phyloP scores from a whole-genome alignment of 2,888 invertebrate species.

The Andrena minutula region DNA sequence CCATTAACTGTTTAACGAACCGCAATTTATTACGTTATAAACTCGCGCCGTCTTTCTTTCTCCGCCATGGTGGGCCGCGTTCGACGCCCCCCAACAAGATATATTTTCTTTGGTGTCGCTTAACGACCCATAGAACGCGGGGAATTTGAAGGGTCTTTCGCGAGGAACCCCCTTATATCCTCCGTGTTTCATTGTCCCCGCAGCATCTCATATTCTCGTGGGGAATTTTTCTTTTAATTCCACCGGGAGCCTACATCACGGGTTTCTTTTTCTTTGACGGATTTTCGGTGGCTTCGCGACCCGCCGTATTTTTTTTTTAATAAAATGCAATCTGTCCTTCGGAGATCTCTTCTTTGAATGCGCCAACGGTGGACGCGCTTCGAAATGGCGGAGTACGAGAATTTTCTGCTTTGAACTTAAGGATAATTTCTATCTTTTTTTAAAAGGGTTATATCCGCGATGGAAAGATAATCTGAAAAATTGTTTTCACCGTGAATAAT shows the following conservation, averaged over 20 bases:
- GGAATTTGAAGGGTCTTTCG: conserved; percentile 20
- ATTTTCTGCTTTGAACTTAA: no score
- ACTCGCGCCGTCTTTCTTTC: conserved; percentile 62
- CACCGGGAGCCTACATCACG: background rate
- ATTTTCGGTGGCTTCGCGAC: background rate
- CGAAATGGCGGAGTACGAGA: no score
- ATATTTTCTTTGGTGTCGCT: conserved; percentile 46
- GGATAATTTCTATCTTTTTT: no score
- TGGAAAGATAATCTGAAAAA: no score
- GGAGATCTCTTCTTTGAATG: no score
- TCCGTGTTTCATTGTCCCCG: no score
- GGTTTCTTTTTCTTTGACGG: background rate
- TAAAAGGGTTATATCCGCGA: no score
- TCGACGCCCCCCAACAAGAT: conserved; percentile 33
- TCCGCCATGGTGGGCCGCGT: conserved; percentile 24
- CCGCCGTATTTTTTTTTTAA: background rate
- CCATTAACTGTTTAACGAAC: conserved; percentile 82
- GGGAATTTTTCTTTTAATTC: background rate
- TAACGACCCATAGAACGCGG: conserved; percentile 43
- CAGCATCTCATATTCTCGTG: background rate
- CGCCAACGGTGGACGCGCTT: no score
- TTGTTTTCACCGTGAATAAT: no score
- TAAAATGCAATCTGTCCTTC: no score
- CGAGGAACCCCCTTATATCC: background rate
- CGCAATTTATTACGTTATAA: conserved; percentile 81